phyloP scores from a whole-genome alignment of 2,888 invertebrate species.

The Lasius fuliginosus region DNA sequence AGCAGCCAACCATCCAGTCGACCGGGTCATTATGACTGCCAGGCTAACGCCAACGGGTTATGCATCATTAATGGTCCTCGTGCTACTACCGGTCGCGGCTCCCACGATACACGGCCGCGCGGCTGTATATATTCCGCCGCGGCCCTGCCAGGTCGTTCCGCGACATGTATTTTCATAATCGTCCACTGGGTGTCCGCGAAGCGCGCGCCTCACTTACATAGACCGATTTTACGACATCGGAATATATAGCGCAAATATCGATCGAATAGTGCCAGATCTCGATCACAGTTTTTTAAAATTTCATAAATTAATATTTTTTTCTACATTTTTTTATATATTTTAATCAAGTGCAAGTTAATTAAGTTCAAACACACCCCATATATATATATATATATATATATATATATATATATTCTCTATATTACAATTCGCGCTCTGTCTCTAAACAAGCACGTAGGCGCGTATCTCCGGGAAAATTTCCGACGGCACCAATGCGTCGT shows the following conservation, averaged over 20 bases:
- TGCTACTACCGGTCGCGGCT: conserved; percentile 75
- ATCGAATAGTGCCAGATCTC: background rate
- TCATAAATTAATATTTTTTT: background rate
- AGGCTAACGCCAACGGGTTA: conserved; percentile 81
- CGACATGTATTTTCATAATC: conserved; percentile 66
- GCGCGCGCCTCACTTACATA: background rate
- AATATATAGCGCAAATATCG: background rate
- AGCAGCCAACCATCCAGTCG: conserved; percentile 75
- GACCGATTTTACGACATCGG: too few relatives aligned
- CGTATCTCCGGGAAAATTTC: background rate
- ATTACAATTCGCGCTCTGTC: background rate
- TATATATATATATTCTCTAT: background rate
- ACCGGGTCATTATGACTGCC: conserved; percentile 82
- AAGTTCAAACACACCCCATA: too few relatives aligned
- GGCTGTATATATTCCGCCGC: conserved; percentile 43
- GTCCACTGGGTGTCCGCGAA: conserved; percentile 60
- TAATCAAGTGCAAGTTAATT: too few relatives aligned
- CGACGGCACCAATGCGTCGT: conserved; percentile 29
- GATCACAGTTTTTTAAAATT: background rate
- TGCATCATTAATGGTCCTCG: conserved; percentile 81
- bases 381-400: too few relatives aligned
- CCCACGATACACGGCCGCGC: conserved; percentile 69
- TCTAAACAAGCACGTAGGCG: background rate
- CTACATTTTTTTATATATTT: background rate
- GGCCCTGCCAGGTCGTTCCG: conserved; percentile 41